Evolutionary conservation across 2,888 invertebrate species (phyloP).

Genomic region (Agrotis ipsilon): DNA sequence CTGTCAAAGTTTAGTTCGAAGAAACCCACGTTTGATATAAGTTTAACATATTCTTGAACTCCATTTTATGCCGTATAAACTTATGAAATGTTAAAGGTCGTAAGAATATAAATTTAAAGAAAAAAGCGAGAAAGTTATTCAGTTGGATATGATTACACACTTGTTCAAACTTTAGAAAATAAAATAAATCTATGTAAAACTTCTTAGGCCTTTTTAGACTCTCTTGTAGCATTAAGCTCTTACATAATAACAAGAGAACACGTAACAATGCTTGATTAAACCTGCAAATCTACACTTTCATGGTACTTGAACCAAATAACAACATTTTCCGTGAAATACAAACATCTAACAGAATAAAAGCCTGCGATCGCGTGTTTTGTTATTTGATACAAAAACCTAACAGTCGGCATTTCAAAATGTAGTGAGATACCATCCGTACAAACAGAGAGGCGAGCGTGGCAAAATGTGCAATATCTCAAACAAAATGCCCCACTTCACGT

Average conservation of each 20-base stretch:
- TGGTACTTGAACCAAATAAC: conserved; percentile 26
- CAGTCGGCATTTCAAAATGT: conserved; percentile 57
- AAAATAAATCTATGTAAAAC: neutral
- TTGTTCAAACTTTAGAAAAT: neutral
- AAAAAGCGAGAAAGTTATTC: neutral
- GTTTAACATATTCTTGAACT: conserved; percentile 4
- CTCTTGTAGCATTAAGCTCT: neutral
- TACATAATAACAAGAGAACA: conserved; percentile 20
- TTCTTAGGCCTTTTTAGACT: neutral
- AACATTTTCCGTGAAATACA: conserved; percentile 40
- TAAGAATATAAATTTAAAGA: conserved; percentile 8
- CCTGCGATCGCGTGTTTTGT: conserved; percentile 53
- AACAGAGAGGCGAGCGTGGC: conserved; percentile 65
- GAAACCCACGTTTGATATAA: neutral
- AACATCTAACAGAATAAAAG: conserved; percentile 51
- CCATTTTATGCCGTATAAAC: conserved; percentile 25
- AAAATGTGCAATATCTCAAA: conserved; percentile 77
- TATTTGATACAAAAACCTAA: conserved; percentile 61
- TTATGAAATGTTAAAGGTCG: conserved; percentile 35
- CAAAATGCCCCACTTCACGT: conserved; percentile 72
- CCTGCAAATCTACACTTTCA: conserved; percentile 31
- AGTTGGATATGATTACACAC: too few species aligned
- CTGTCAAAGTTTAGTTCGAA: conserved; percentile 23
- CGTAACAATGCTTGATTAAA: conserved; percentile 16
- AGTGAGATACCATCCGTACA: conserved; percentile 60